A percentile compares a stretch with the other conserved stretches of the same genome.
Evolutionary conservation across 2,113 vertebrate species (phyloP).

Genomic region (Amblyopsis rosae): DNA sequence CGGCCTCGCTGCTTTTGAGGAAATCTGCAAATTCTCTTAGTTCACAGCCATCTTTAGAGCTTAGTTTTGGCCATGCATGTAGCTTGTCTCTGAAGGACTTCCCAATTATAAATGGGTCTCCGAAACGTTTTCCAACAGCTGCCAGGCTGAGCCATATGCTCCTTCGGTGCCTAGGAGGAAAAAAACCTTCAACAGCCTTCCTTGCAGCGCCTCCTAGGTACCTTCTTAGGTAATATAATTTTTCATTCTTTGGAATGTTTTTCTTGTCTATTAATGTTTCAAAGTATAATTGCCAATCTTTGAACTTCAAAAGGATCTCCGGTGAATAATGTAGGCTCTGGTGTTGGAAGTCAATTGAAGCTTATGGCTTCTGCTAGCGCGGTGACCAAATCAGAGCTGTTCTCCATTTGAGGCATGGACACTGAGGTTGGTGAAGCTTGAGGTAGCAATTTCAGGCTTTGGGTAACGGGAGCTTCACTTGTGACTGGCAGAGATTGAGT

Average conservation of each 20-base stretch:
- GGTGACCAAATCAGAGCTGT: no score
- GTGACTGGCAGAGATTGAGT: no score
- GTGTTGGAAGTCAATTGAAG: not conserved
- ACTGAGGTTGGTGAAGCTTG: no score
- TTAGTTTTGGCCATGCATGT: not conserved
- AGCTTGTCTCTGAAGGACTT: not conserved
- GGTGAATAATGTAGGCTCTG: not conserved
- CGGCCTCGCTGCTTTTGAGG: conserved; percentile 5
- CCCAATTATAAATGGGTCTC: not conserved
- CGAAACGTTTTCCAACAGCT: conserved; percentile 25
- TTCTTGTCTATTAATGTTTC: conserved; percentile 1
- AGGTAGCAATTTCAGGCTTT: no score
- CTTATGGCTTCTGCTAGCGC: conserved; percentile 1
- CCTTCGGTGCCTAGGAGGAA: conserved; percentile 28
- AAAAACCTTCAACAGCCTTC: conserved; percentile 34
- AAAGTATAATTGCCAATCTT: not conserved
- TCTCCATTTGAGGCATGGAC: no score
- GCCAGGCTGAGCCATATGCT: conserved; percentile 31
- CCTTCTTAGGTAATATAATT: conserved; percentile 16
- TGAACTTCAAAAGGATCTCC: no score
- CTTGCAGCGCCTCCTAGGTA: conserved; percentile 17
- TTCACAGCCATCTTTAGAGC: not conserved
- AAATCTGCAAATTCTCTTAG: not conserved
- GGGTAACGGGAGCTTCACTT: no score
- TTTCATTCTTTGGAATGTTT: not conserved